phyloP scores from a whole-genome alignment of 2,888 invertebrate species.

The Erynnis tages region DNA sequence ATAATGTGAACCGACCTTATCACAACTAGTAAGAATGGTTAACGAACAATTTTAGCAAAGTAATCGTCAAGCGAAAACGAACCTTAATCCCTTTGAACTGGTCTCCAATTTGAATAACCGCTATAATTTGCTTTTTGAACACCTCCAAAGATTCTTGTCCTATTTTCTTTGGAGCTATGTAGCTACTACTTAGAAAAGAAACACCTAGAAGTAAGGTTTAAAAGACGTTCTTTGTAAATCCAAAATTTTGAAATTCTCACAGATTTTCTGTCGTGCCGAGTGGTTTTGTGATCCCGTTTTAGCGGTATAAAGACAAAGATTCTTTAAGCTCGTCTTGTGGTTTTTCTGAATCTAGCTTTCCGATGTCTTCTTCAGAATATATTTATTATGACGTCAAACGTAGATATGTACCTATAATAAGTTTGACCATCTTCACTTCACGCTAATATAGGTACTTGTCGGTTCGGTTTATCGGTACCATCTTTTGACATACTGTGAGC shows the following conservation, averaged over 20 bases:
- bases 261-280: neutral
- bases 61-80: neutral
- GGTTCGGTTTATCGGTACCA: too few species aligned
- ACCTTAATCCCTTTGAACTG: neutral
- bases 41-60: slow-evolving; percentile 1
- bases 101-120: neutral
- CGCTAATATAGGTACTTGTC: too few species aligned
- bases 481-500: too few species aligned
- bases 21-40: slow-evolving; percentile 1
- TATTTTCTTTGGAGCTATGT: slow-evolving; percentile 14
- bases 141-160: slow-evolving; percentile 21
- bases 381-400: too few species aligned
- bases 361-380: too few species aligned
- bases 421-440: too few species aligned
- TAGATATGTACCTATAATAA: too few species aligned
- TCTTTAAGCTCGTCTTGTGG: too few species aligned
- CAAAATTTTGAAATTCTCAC: slow-evolving; percentile 5
- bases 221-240: slow-evolving; percentile 13
- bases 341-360: too few species aligned
- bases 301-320: neutral
- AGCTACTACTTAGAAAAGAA: slow-evolving; percentile 10
- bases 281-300: too few species aligned
- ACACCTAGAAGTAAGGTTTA: slow-evolving; percentile 20
- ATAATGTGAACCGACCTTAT: neutral
- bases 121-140: slow-evolving; percentile 14